Evolutionary conservation across 92 coral and sea anemone species (phyloP), one percentile per base, ranked within the genome.

Genomic region (Epizoanthus scotinus): DNA sequence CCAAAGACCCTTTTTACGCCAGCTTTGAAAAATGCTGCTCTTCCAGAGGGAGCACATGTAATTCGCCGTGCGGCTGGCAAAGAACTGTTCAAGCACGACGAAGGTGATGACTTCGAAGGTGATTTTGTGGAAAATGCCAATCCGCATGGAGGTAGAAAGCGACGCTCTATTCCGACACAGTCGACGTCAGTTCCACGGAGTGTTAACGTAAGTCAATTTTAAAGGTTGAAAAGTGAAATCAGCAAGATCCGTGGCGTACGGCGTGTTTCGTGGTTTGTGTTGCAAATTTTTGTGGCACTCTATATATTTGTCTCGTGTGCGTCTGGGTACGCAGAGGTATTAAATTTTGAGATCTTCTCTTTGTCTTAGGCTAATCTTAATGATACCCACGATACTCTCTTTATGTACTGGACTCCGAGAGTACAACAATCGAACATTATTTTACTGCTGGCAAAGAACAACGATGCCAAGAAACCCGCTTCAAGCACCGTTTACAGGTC

Each of bases 361-460:
- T 60, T 29, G 7, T 55, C 59, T 56, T 21, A 75, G 81, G 44
- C 9, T 22, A 75, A 40, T 40, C 36, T 75, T n/a, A 75, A 58
- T 44, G 69, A 34, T 18, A n/a, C 81, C 13, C 66, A 59, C 69
- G 67, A 60, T 3, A 40, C 18, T 8, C 19, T 75, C 56, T 34
- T 12, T 7, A 75, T 75, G 81, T 60, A 75, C 68, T 75, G 81
- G 81, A 59, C 81, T 6, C 56, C 81, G 10, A 75, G 81, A 15
- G 38, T 67, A 21, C 56, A 5, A 13, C 27, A 31, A 8, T 50
- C 54, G 25, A 59, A 75, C 57, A 75, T 20, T 67, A 75, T 75
- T 21, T 40, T 75, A 49, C 67, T 75, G 25, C 49, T 75, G 68
- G 68, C 66, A 20, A 75, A 75, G 57, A 36, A 59, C 56, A 8